Base-by-base conservation (phyloP, 1,140 invertebrate genomes). In the Popillia japonica region DNA sequence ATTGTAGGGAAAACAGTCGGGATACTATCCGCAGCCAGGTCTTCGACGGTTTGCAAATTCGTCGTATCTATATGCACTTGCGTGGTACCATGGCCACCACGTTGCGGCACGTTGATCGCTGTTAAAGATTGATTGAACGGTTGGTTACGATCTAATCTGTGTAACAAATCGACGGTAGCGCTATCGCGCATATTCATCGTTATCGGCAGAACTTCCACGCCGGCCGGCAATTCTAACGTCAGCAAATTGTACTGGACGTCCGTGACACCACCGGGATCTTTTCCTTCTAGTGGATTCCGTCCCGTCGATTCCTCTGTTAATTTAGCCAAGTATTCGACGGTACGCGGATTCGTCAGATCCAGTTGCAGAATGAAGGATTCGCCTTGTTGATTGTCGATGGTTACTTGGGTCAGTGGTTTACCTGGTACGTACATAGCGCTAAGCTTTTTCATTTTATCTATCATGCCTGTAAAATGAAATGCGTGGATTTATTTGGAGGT, bases 241-340 rank as follows among this genome's bases (percentile, higher is more conserved):
- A 68, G 9, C 0, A 68, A 3, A 27, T 68, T 22, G 0, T 17
- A 17, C 4, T 22, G 11, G 11, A 14, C 9, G 27, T 22, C 3
- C 22, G 17, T 0, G 7, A 68, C 0, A 22, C 14, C 1, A 8
- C 11, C 8, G 20, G 61, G 27, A 0, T 23, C 0, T 27, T 34
- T 68, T 17, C 61, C 61, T 10, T 27, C 1, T 14, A 68, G 7
- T 20, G 61, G 61, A 34, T 68, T 68, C 7, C 14, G 0, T 68
- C 61, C 61, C 0, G 27, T 68, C 6, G 61, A 68, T 68, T 68
- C 61, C 22, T 68, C 61, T 4, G 61, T 68, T 27, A 68, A 34
- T 68, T 34, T 23, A 9, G 61, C 61, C 20, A 68, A 11, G 6
- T 11, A 22, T 27, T 68, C 61, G 20, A 68, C 27, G 8, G 61